Evolutionary conservation across 2,797 vertebrate genomes (phyloP).

Genomic region (Lithobates sylvaticus): DNA sequence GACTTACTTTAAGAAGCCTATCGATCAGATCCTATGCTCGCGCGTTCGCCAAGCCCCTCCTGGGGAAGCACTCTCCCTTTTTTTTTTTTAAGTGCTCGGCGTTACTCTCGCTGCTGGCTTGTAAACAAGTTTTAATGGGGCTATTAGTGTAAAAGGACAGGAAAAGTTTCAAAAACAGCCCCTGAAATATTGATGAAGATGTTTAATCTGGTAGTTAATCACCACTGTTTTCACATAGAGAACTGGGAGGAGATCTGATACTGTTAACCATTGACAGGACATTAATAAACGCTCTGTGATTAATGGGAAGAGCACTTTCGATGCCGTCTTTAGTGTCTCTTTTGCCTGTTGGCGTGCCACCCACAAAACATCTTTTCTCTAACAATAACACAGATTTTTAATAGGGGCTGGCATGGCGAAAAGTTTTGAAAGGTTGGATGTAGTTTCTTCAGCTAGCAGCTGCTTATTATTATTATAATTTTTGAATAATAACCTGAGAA

Average conservation of each 20-base stretch:
- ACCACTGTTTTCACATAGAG: constrained; percentile 86
- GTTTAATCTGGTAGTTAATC: constrained; percentile 99
- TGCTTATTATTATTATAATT: too few species aligned
- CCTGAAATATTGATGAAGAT: constrained; percentile 98
- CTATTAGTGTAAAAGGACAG: constrained; percentile 96
- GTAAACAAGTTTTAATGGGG: constrained; percentile 93
- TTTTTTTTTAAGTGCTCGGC: constrained; percentile 83
- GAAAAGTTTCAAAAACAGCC: constrained; percentile 92
- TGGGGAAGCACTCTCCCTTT: constrained; percentile 72
- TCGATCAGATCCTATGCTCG: constrained; percentile 79
- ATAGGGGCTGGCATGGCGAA: too few species aligned
- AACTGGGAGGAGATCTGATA: constrained; percentile 68
- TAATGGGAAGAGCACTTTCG: constrained; percentile 63
- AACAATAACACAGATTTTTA: too few species aligned
- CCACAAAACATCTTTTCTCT: too few species aligned
- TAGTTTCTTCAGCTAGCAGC: too few species aligned
- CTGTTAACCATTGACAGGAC: constrained; percentile 72
- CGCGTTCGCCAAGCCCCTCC: constrained; percentile 75
- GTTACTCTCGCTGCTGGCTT: constrained; percentile 86
- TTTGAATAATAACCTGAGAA: too few species aligned
- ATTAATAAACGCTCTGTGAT: constrained; percentile 75
- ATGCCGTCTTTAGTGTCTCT: neutral
- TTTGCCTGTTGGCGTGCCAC: too few species aligned
- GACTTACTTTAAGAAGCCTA: constrained; percentile 84
- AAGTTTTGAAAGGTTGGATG: too few species aligned